Base-by-base conservation (phyloP, 1,140 invertebrate species). In the Hermatobates lingyangjiaoensis region DNA sequence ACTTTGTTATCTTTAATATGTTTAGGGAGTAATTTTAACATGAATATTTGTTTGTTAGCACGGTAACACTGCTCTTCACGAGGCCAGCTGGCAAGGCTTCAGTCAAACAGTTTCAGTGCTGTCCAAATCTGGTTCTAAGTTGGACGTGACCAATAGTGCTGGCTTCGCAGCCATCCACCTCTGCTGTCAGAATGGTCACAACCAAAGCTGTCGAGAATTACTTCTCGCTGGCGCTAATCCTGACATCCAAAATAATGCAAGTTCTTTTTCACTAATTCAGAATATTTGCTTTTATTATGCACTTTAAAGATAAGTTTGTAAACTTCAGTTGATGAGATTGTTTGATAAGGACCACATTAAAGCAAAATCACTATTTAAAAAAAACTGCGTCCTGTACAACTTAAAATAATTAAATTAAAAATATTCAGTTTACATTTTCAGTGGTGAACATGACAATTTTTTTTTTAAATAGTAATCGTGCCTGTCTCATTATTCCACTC, bases 151-250 rank as follows among this genome's bases (percentile, higher is more conserved):
- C 60, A 96, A 97, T 68, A 74, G 81, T 56, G 85, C 83, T 47
- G 90, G 90, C 18, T 92, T 94, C 65, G 83, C 88, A 12, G 76
- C 91, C n/a, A 74, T 97, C 2, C 92, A 97, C 69, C 73, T 96
- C 46, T 84, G 87, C 42, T 91, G 88, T 61, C 91, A 96, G 72
- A 93, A 92, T 64, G 91, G 92, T 0, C 92, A 96, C 67, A 96
- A 96, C 68, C 89, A 97, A 71, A 87, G 84, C 54, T 88, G 87
- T 55, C 66, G 92, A 39, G 86, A 91, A 61, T 70, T 96, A 2
- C 70, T 96, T 1, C 72, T 92, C 52, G 80, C 85, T 23, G 87
- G 87, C 0, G 87, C 84, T 44, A 80, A 84, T 65, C 81, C 90
- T 0, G 84, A 94, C 65, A 66, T 87, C 23, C 86, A 89, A 67